These are phyloP conservation scores for Spinibarbus caldwelli DNA, from an alignment of 2,797 vertebrate genomes.

Conservation along the genomic window DNA sequence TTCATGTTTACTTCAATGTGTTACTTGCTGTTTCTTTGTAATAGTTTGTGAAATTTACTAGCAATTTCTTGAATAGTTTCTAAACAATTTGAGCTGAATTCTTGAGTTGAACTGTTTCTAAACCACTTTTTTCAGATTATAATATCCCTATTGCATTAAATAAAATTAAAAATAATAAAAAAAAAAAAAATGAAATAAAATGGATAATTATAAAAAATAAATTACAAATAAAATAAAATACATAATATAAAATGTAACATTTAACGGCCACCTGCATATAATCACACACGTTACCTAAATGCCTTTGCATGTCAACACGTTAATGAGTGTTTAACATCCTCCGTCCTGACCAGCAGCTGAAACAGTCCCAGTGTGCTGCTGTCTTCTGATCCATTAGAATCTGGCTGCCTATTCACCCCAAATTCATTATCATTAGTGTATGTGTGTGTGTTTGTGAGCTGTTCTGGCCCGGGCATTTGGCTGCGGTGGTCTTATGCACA, in stretches of 20 bases:
- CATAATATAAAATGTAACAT: background rate
- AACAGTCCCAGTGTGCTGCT: conserved; percentile 85
- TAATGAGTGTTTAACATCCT: conserved; percentile 49
- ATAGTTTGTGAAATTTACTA: background rate
- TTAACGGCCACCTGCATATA: conserved; percentile 31
- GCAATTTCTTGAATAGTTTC: background rate
- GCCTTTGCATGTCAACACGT: conserved; percentile 46
- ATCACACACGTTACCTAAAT: conserved; percentile 31
- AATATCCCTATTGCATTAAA: background rate
- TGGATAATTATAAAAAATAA: no score
- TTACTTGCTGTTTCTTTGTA: background rate
- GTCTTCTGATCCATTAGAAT: conserved; percentile 89
- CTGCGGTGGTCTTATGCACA: conserved; percentile 75
- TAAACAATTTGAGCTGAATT: background rate
- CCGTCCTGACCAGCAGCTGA: conserved; percentile 80
- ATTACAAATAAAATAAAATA: background rate
- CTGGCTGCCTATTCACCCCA: conserved; percentile 93
- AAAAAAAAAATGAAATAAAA: background rate
- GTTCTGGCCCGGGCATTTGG: conserved; percentile 86
- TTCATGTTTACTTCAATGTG: background rate
- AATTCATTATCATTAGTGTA: conserved; percentile 98
- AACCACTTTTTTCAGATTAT: background rate
- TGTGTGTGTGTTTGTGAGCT: conserved; percentile 36
- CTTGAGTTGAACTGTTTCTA: background rate
- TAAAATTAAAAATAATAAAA: background rate